Evolutionary conservation across 1,140 invertebrate species (phyloP).

Genomic region (Rhagoletis zephyria): DNA sequence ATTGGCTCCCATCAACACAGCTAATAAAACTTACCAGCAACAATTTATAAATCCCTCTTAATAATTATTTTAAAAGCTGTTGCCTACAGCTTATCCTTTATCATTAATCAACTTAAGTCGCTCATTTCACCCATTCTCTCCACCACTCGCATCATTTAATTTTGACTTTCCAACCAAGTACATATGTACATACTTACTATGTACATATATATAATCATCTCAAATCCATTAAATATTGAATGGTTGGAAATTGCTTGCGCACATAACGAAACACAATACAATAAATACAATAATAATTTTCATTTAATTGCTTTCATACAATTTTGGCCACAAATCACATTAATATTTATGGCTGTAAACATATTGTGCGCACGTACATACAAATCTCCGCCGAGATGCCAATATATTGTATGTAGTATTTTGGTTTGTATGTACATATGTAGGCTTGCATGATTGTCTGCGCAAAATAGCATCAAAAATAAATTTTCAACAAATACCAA

Average conservation of each 20-base stretch:
- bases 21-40: too few species aligned
- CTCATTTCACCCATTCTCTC: background rate
- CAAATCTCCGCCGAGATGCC: background rate
- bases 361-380: background rate
- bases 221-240: background rate
- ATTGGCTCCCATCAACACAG: too few species aligned
- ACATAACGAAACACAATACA: background rate
- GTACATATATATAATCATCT: background rate
- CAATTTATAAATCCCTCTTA: too few species aligned
- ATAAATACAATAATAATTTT: conserved; percentile 5
- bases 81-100: background rate
- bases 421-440: background rate
- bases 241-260: background rate
- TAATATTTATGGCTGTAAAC: conserved; percentile 5
- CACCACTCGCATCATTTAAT: background rate
- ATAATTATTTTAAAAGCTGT: too few species aligned
- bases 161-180: background rate
- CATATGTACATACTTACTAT: too few species aligned
- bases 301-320: conserved; percentile 30
- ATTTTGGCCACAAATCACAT: conserved; percentile 11
- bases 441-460: background rate
- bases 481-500: conserved; percentile 14
- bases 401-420: background rate
- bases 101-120: background rate
- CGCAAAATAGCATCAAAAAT: conserved; percentile 2